These are phyloP conservation scores for Aphrophora alni DNA, from an alignment of 2,888 invertebrate species.

Conservation along the genomic window DNA sequence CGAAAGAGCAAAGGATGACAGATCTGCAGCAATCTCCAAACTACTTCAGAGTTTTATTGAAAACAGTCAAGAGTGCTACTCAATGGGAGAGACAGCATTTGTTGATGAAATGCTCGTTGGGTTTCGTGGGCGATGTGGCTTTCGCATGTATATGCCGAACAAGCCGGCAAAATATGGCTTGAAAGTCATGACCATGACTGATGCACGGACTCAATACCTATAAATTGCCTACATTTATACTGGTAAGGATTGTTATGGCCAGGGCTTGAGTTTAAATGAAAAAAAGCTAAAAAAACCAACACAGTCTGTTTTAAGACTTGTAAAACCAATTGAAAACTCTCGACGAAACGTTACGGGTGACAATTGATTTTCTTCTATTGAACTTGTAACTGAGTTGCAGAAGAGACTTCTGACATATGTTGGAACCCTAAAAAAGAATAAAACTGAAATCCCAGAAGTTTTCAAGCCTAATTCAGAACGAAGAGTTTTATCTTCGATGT, in stretches of 20 bases:
- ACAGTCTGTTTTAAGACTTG: slow-evolving; percentile 52
- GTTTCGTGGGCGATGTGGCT: slow-evolving; percentile 20
- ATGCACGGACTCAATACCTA: slow-evolving; percentile 17
- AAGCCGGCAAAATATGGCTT: too few relatives aligned
- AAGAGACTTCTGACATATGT: too few relatives aligned
- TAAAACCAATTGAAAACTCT: slow-evolving; percentile 50
- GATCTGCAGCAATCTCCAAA: not conserved
- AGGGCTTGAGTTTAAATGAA: not conserved
- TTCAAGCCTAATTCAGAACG: too few relatives aligned
- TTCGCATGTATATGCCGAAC: not conserved
- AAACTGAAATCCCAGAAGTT: too few relatives aligned
- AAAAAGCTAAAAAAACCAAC: slow-evolving; percentile 51
- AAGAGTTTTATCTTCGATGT: too few relatives aligned
- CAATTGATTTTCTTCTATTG: too few relatives aligned
- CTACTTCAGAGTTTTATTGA: slow-evolving; percentile 2
- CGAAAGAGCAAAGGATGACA: slow-evolving; percentile 2
- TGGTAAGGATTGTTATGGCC: slow-evolving; percentile 2
- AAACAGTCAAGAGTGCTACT: slow-evolving; percentile 13
- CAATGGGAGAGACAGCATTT: not conserved
- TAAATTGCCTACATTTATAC: slow-evolving; percentile 22
- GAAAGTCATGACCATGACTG: not conserved
- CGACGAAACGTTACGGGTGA: too few relatives aligned
- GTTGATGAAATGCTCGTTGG: slow-evolving; percentile 26
- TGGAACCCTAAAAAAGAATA: too few relatives aligned
- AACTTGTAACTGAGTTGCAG: too few relatives aligned